phyloP scores from a whole-genome alignment of 2,797 vertebrate species.

The Cryptoblepharus egeriae region DNA sequence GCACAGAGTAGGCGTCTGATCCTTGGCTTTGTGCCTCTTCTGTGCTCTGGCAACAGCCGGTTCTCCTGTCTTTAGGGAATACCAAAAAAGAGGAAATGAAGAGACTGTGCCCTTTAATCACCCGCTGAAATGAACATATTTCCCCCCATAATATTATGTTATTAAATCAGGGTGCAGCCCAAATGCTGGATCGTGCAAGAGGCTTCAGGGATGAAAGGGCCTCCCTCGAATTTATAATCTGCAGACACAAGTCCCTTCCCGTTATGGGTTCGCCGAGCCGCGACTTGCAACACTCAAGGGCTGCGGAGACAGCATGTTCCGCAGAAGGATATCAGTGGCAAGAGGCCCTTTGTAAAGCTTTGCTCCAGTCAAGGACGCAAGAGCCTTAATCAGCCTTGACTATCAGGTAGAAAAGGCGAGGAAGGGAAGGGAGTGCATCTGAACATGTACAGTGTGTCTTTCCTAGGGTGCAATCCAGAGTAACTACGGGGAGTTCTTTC shows the following conservation, averaged over 20 bases:
- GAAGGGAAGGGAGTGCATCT: not conserved
- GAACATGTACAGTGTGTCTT: not conserved
- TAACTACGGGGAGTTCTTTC: too few species aligned
- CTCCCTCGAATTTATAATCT: not conserved
- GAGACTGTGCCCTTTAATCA: not conserved
- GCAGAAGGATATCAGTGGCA: not conserved
- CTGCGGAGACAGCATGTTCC: too few species aligned
- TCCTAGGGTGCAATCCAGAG: too few species aligned
- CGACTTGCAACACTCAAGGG: not conserved
- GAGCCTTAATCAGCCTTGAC: not conserved
- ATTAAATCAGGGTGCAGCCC: not conserved
- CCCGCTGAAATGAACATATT: not conserved
- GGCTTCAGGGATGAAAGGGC: too few species aligned
- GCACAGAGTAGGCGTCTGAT: not conserved
- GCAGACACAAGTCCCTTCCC: not conserved
- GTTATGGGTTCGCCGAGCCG: not conserved
- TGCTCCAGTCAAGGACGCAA: too few species aligned
- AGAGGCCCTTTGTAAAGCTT: not conserved
- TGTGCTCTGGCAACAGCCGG: not conserved
- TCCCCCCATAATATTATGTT: not conserved
- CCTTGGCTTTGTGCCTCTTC: not conserved
- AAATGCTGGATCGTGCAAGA: not conserved
- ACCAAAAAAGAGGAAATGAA: not conserved
- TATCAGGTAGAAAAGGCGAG: too few species aligned
- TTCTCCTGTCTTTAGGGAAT: not conserved